Base-by-base conservation (phyloP, 2,888 invertebrate species). In the Strigamia crassipes region DNA sequence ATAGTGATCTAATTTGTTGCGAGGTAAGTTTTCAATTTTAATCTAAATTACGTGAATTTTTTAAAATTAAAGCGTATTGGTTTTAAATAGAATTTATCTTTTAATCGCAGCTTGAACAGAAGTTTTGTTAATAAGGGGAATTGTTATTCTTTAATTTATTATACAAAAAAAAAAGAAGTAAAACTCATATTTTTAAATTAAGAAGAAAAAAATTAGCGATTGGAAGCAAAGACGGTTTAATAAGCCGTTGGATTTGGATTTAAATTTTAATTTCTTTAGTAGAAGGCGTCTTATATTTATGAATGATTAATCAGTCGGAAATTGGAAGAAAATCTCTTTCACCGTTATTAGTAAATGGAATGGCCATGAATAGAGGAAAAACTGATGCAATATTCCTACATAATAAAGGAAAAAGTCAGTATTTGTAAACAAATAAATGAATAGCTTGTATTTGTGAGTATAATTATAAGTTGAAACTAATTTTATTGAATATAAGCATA, bases 231-330 rank as follows among this genome's bases (percentile, higher is more conserved):
- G 61, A 18, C 61, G n/a, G 18, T 23, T 61, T 23, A 23, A 61
- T 61, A 61, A 61, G 18, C 61, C 21, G 1, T 2, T 10, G 61
- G 61, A 61, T 61, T 2, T 10, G 61, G 61, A 61, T 61, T 61
- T 61, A 61, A 61, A 61, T 61, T 61, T 61, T 61, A 61, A 61
- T 61, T 61, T 61, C 18, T 23, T 61, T 9, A 61, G 61, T 23
- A 61, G 18, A 23, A 61, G 61, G 21, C 61, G 61, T 18, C 61
- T 18, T 18, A 9, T 61, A 61, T 61, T 61, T 61, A 61, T 61
- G 61, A 61, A 61, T 61, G 61, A 61, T 61, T 61, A 61, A 61
- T 61, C 61, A 61, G 61, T 61, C 21, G 61, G 61, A 61, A 61
- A 61, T 61, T 61, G 61, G 61, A 61, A 61, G 56, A 56, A 56